A percentile compares a stretch with the other conserved stretches of the same genome.
These are phyloP conservation scores for Drosophila limbata DNA, from an alignment of 2,888 invertebrate species.

Conservation along the genomic window DNA sequence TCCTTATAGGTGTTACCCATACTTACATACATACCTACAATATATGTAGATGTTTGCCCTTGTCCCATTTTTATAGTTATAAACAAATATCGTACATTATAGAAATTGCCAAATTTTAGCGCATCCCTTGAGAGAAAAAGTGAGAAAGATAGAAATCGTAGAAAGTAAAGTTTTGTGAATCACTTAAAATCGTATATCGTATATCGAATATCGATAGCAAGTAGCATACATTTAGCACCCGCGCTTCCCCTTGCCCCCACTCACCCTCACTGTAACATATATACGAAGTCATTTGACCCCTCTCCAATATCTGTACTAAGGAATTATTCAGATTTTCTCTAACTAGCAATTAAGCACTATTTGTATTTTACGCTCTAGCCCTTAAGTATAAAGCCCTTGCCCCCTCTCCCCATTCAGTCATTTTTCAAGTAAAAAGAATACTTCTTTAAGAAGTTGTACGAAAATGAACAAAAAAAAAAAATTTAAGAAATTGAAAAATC, in stretches of 20 bases:
- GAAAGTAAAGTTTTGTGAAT: slow-evolving; percentile 34
- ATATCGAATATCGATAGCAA: slow-evolving; percentile 55
- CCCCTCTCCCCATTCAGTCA: slow-evolving; percentile 20
- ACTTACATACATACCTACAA: slow-evolving; percentile 6
- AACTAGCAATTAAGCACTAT: slow-evolving; percentile 61
- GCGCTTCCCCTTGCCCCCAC: slow-evolving; percentile 1
- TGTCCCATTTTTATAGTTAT: slow-evolving; percentile 33
- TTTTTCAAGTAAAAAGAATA: slow-evolving; percentile 38
- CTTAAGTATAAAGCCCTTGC: slow-evolving; percentile 40
- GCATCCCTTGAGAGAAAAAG: slow-evolving; percentile 47
- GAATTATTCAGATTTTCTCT: slow-evolving; percentile 57
- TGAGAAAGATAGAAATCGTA: slow-evolving; percentile 11
- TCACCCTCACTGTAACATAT: slow-evolving; percentile 67
- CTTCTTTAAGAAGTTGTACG: slow-evolving; percentile 67
- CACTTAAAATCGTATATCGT: slow-evolving; percentile 43
- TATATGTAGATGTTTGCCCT: slow-evolving; percentile 32
- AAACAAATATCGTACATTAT: slow-evolving; percentile 48
- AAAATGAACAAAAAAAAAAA: slow-evolving; percentile 47
- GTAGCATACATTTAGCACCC: slow-evolving; percentile 25
- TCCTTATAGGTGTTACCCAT: slow-evolving; percentile 44
- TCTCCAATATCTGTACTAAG: slow-evolving; percentile 37
- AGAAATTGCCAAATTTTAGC: slow-evolving; percentile 77
- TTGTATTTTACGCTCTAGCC: slow-evolving; percentile 56
- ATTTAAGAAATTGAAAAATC: slow-evolving; percentile 38
- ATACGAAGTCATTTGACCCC: slow-evolving; percentile 43